Percentiles rank a stretch among this genome's conserved stretches.
These are phyloP conservation scores for Oxyteleia sp. DNA, from an alignment of 2,888 invertebrate species.

Conservation along the genomic window DNA sequence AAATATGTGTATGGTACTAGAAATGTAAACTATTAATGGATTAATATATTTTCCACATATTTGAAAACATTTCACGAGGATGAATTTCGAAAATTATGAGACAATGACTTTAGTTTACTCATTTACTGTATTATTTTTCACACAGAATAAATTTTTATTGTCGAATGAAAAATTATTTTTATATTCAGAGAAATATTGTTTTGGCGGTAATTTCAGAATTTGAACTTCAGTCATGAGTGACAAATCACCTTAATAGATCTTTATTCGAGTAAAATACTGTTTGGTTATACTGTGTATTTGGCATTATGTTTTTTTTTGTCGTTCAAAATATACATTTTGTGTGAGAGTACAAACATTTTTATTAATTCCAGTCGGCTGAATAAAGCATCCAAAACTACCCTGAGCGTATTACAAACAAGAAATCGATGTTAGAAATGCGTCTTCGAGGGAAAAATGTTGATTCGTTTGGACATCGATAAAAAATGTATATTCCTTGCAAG, in stretches of 20 bases:
- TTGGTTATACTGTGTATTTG: constrained; percentile 28
- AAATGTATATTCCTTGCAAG: constrained; percentile 32
- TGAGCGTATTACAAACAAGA: constrained; percentile 41
- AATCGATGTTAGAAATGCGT: constrained; percentile 43
- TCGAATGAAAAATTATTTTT: no score
- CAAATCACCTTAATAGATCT: constrained; percentile 52
- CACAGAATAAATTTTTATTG: no score
- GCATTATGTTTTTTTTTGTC: constrained; percentile 2
- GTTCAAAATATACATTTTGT: constrained; percentile 34
- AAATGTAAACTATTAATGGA: no score
- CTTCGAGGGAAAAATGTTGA: constrained; percentile 37
- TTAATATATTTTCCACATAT: no score
- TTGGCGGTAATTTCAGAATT: no score
- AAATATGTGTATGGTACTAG: no score
- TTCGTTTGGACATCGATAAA: constrained; percentile 33
- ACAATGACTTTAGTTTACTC: no score
- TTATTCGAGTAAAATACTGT: constrained; percentile 42
- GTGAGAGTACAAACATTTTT: constrained; percentile 43
- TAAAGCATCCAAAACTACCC: constrained; percentile 38
- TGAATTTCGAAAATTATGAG: no score
- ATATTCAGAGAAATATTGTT: no score
- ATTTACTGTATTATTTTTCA: no score
- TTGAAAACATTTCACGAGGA: no score
- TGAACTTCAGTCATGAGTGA: no score
- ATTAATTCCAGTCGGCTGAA: constrained; percentile 46